Conservation (phyloP, 2,797 vertebrate species). For the Cuniculus paca region DNA sequence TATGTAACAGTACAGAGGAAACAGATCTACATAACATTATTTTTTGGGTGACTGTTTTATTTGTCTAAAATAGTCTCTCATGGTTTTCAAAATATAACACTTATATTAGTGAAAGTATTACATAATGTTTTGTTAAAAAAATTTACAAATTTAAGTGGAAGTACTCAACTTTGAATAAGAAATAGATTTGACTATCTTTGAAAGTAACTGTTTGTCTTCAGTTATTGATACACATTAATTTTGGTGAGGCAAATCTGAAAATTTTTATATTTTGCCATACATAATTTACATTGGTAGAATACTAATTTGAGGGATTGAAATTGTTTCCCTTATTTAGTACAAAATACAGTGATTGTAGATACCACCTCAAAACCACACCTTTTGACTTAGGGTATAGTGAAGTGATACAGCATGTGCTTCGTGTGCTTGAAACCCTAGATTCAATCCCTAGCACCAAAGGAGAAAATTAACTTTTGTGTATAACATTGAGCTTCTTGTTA, state of each 20-base stretch:
- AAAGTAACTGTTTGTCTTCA: background rate
- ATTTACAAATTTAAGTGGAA: conserved; percentile 65
- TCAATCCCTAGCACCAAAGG: too few relatives aligned
- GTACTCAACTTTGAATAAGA: conserved; percentile 77
- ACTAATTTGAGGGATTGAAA: background rate
- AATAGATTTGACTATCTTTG: conserved; percentile 19
- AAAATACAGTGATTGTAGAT: background rate
- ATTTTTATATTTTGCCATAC: background rate
- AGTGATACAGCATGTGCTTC: too few relatives aligned
- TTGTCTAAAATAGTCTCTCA: conserved; percentile 54
- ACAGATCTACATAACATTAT: background rate
- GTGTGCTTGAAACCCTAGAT: background rate
- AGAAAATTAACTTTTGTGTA: too few relatives aligned
- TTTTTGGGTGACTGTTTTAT: conserved; percentile 51
- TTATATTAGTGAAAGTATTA: conserved; percentile 22
- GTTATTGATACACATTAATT: background rate
- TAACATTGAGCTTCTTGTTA: background rate
- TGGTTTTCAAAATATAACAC: conserved; percentile 52
- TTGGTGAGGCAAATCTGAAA: conserved; percentile 1
- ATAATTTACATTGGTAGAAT: background rate
- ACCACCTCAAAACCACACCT: background rate
- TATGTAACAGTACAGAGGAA: background rate
- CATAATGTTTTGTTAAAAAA: conserved; percentile 77
- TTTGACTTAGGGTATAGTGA: background rate
- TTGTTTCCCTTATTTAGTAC: background rate